Percentiles rank a stretch among this genome's conserved stretches.
Evolutionary conservation across 2,113 vertebrate genomes (phyloP).

Genomic region (Empidonax traillii): DNA sequence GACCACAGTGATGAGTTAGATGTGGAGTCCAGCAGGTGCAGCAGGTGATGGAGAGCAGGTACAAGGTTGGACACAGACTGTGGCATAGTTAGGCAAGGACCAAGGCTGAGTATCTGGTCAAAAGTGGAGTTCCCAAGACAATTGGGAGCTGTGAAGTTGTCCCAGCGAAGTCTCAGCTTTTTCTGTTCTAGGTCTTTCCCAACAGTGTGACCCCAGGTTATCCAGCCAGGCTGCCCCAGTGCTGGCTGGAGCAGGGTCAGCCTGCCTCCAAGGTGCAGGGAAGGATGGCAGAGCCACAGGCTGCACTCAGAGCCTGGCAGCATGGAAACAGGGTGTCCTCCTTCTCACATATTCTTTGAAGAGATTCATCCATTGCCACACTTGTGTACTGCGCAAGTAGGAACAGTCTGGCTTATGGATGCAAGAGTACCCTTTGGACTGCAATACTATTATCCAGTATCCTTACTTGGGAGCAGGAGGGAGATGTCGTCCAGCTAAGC

Average conservation of each 20-base stretch:
- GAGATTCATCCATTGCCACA: background rate
- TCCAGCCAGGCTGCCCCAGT: background rate
- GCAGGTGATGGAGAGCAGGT: background rate
- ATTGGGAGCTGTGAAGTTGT: background rate
- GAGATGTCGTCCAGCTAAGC: background rate
- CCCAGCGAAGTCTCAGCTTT: too few relatives aligned
- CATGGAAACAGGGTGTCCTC: rapidly evolving
- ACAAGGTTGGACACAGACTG: background rate
- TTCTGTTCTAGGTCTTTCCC: background rate
- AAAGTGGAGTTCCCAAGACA: background rate
- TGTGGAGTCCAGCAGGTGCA: too few relatives aligned
- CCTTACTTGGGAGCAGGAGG: background rate
- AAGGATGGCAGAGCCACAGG: rapidly evolving
- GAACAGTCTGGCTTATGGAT: background rate
- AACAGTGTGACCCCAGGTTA: background rate
- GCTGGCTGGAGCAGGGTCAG: background rate
- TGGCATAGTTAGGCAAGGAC: background rate
- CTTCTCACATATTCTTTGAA: background rate
- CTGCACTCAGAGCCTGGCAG: background rate
- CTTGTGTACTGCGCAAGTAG: background rate
- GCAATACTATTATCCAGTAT: background rate
- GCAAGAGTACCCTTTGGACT: background rate
- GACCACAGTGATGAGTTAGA: background rate
- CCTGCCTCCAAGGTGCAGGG: rapidly evolving
- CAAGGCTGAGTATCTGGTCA: background rate